Conservation (phyloP, 2,888 invertebrate genomes). For the Rhyacophila evoluta region DNA sequence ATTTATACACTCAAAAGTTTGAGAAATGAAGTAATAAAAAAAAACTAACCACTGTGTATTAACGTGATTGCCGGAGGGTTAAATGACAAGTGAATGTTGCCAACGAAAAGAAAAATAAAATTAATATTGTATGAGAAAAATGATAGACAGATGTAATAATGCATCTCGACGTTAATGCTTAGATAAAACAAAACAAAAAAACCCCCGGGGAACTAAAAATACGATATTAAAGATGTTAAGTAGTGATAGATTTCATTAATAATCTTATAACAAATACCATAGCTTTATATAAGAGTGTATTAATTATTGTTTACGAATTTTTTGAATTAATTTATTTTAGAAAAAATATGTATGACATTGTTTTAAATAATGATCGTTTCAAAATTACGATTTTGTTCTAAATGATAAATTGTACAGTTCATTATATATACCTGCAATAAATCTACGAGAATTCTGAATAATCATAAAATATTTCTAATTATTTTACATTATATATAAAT, state of each 20-base stretch:
- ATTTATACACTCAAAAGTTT: background rate
- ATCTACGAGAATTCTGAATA: too few species aligned
- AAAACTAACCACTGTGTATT: background rate
- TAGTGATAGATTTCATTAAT: background rate
- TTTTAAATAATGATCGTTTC: too few species aligned
- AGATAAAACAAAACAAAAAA: background rate
- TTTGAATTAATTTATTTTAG: too few species aligned
- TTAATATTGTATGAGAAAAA: background rate
- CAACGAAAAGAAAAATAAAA: background rate
- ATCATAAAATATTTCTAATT: too few species aligned
- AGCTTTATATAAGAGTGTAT: too few species aligned
- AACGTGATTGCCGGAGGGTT: conserved; percentile 1
- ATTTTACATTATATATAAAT: too few species aligned
- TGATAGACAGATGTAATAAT: conserved; percentile 14
- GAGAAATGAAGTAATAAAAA: background rate
- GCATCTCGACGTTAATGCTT: conserved; percentile 5
- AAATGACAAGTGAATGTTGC: conserved; percentile 14
- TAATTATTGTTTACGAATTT: too few species aligned
- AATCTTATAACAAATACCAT: too few species aligned
- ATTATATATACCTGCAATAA: too few species aligned
- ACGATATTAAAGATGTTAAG: background rate
- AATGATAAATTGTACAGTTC: too few species aligned
- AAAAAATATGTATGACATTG: too few species aligned
- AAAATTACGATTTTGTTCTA: too few species aligned
- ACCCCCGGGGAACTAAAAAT: background rate